Base-by-base conservation (phyloP, 2,113 vertebrate genomes). In the Microcebus lehilahytsara region DNA sequence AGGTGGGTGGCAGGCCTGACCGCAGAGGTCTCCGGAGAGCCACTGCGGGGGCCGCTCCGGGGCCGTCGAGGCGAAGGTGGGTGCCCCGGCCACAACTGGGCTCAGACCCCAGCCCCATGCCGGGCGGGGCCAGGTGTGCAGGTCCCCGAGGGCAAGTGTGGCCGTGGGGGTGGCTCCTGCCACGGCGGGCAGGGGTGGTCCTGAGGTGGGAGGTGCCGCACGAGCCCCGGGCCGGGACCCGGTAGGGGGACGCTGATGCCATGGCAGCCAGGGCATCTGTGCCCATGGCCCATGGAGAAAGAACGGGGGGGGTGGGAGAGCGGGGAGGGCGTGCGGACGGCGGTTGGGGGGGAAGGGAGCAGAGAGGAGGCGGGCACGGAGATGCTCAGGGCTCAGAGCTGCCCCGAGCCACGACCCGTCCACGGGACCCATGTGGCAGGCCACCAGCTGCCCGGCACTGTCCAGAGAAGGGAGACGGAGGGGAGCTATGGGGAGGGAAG, bases 121-220 rank as follows among this genome's bases (percentile, higher is more conserved):
- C 51, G 16, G 32, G 9, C 2, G n/a, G 58, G 32, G 80, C 46
- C 60, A 62, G 40, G 32, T 46, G 53, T 32, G 30, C 67, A 62
- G 67, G 22, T 37, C 5, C 56, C 58, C 4, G 3, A 46, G 79
- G 71, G 0, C 11, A 19, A 34, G 30, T 0, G 4, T n/a, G 30
- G 16, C 8, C 0, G 0, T 6, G 53, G 11, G 46, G 6, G 66
- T 12, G 0, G 11, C 74, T 0, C 4, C 27, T 71, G 58, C 40
- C 23, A 0, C 0, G 0, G 20, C 3, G 1, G 16, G 8, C 4
- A 17, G 51, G 74, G 34, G 40, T 37, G 49, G 46, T 13, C 12
- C 46, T 5, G 32, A 16, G 37, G 32, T 34, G 8, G 0, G 22
- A 14, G 10, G 83, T 7, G 2, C 20, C 32, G 17, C 23, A 17